phyloP scores from a whole-genome alignment of 2,888 invertebrate species.

The Lasius fuliginosus region DNA sequence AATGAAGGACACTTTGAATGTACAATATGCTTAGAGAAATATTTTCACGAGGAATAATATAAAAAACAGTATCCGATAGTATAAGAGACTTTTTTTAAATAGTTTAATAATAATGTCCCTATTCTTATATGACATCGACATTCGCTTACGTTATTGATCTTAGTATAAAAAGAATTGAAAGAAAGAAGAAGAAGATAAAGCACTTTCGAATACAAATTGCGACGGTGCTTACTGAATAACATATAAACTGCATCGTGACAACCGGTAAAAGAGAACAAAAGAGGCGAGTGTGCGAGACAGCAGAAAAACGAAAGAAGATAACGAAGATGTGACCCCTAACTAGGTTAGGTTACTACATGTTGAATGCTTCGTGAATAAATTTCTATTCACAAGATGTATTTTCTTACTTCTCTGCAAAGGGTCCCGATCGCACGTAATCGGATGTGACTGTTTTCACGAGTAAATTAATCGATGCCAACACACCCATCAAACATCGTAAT shows the following conservation, averaged over 20 bases:
- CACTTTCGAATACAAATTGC: constrained; percentile 32
- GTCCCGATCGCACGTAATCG: background rate
- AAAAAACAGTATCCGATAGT: background rate
- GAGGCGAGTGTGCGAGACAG: no score
- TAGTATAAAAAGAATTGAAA: background rate
- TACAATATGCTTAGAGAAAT: background rate
- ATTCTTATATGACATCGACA: background rate
- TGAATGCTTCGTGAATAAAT: constrained; percentile 75
- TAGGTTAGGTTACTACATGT: constrained; percentile 55
- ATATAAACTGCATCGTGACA: constrained; percentile 32
- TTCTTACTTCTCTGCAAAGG: constrained; percentile 41
- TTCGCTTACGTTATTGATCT: constrained; percentile 8
- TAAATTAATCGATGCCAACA: constrained; percentile 30
- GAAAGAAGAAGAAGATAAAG: background rate
- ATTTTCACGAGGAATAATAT: background rate
- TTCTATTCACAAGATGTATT: constrained; percentile 61
- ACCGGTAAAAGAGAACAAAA: no score
- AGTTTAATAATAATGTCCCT: background rate
- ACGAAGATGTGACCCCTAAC: constrained; percentile 60
- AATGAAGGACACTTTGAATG: background rate
- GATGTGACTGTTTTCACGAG: background rate
- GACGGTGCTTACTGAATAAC: constrained; percentile 52
- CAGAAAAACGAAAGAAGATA: constrained; percentile 24
- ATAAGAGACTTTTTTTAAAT: background rate
- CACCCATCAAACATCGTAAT: background rate